Evolutionary conservation across 2,113 vertebrate genomes (phyloP).

Genomic region (Osmerus eperlanus): DNA sequence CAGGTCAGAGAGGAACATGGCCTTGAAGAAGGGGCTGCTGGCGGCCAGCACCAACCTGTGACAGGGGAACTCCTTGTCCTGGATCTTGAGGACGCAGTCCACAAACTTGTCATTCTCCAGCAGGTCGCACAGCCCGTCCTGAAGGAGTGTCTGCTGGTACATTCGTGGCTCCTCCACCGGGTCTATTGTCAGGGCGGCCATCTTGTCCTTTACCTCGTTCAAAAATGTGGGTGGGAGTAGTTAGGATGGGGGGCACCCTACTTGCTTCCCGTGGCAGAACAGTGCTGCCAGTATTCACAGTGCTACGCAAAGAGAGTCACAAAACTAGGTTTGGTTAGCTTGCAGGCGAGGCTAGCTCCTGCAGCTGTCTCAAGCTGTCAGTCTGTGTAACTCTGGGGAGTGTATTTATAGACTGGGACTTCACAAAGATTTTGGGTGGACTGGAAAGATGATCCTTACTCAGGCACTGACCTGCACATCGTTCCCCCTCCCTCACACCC

Average conservation of each 20-base stretch:
- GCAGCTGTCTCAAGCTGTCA: conserved; percentile 74
- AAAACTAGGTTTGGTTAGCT: conserved; percentile 21
- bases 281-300: conserved; percentile 46
- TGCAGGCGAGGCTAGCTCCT: conserved; percentile 27
- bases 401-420: conserved; percentile 76
- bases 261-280: conserved; percentile 48
- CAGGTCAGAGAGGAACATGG: conserved; percentile 83
- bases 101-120: conserved; percentile 89
- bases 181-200: conserved; percentile 80
- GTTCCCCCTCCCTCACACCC: not conserved
- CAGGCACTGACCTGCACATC: not conserved
- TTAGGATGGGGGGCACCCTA: conserved; percentile 32
- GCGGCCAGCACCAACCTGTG: conserved; percentile 89
- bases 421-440: conserved; percentile 65
- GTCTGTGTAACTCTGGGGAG: conserved; percentile 34
- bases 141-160: conserved; percentile 94
- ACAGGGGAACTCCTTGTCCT: conserved; percentile 86
- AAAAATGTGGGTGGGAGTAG: conserved; percentile 25
- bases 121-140: conserved; percentile 92
- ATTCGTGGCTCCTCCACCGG: conserved; percentile 84
- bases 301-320: conserved; percentile 34
- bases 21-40: conserved; percentile 90
- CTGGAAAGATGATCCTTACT: conserved; percentile 58
- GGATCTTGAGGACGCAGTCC: conserved; percentile 86
- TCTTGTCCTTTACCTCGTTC: conserved; percentile 56